A percentile compares a stretch with the other conserved stretches of the same genome.
phyloP scores from a whole-genome alignment of 1,140 invertebrate species.

The Coenobita brevimanus region DNA sequence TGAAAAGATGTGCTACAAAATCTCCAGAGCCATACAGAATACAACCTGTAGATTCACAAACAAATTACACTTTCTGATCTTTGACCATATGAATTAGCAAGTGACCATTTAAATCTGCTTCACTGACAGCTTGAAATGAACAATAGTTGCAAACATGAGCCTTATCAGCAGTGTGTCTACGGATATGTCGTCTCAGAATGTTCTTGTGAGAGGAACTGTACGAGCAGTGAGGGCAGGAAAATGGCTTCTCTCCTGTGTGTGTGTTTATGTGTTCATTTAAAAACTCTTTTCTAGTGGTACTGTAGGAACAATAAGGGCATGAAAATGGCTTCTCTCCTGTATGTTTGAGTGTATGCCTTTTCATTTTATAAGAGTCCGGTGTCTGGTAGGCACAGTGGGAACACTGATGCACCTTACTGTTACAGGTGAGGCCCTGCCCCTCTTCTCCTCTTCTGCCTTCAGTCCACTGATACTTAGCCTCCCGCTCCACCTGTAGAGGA shows the following conservation, averaged over 20 bases:
- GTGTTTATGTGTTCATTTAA: slow-evolving; percentile 35
- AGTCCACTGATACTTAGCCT: slow-evolving; percentile 52
- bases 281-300: slow-evolving; percentile 36
- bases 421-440: slow-evolving; percentile 8
- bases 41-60: not conserved
- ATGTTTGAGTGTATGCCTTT: slow-evolving; percentile 43
- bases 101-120: slow-evolving; percentile 21
- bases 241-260: no score
- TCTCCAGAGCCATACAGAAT: no score
- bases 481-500: slow-evolving; percentile 55
- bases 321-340: slow-evolving; percentile 40
- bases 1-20: no score
- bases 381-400: slow-evolving; percentile 40
- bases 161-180: slow-evolving; percentile 23
- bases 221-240: slow-evolving; percentile 32
- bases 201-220: slow-evolving; percentile 44
- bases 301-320: slow-evolving; percentile 25
- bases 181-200: slow-evolving; percentile 28
- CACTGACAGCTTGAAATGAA: slow-evolving; percentile 3
- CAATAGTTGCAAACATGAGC: not conserved
- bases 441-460: slow-evolving; percentile 3
- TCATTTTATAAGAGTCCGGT: slow-evolving; percentile 47
- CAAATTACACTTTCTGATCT: slow-evolving; percentile 14
- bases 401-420: slow-evolving; percentile 48
- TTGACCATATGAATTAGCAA: slow-evolving; percentile 11